phyloP scores from a whole-genome alignment of 2,888 invertebrate genomes.

The Noctua pronuba region DNA sequence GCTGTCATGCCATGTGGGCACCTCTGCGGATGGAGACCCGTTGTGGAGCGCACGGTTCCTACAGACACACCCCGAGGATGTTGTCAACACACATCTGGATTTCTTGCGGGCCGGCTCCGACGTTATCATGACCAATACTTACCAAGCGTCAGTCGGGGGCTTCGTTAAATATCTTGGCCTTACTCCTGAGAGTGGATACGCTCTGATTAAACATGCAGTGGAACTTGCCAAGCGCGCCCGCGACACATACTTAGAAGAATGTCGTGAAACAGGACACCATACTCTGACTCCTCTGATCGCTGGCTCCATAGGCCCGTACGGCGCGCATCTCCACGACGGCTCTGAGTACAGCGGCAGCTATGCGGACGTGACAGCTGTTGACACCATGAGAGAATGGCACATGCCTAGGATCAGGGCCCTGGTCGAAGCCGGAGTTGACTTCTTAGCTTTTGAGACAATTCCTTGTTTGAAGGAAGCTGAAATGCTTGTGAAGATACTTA shows the following conservation, averaged over 20 bases:
- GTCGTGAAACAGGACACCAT: slow-evolving; percentile 68
- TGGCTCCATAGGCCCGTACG: slow-evolving; percentile 97
- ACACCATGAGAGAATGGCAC: slow-evolving; percentile 95
- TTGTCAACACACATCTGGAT: slow-evolving; percentile 94
- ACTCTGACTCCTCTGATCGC: slow-evolving; percentile 91
- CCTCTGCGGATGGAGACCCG: slow-evolving; percentile 94
- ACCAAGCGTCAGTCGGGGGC: slow-evolving; percentile 95
- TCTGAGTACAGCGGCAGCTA: slow-evolving; percentile 97
- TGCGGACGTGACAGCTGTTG: slow-evolving; percentile 90
- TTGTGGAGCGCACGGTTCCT: slow-evolving; percentile 96
- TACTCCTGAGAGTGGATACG: slow-evolving; percentile 91
- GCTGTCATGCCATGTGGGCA: slow-evolving; percentile 92
- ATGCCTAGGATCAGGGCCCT: slow-evolving; percentile 94
- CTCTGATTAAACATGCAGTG: slow-evolving; percentile 93
- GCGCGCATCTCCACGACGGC: slow-evolving; percentile 96
- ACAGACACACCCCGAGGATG: slow-evolving; percentile 93
- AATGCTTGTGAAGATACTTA: slow-evolving; percentile 93
- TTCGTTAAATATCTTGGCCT: slow-evolving; percentile 93
- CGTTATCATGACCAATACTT: slow-evolving; percentile 96
- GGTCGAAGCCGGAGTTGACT: slow-evolving; percentile 94
- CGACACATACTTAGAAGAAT: slow-evolving; percentile 89
- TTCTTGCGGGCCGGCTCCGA: slow-evolving; percentile 96
- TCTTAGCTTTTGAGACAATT: slow-evolving; percentile 97
- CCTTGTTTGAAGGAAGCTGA: slow-evolving; percentile 96
- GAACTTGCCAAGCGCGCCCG: slow-evolving; percentile 93